Conservation (phyloP, 2,113 vertebrate genomes). For the Ictalurus punctatus region DNA sequence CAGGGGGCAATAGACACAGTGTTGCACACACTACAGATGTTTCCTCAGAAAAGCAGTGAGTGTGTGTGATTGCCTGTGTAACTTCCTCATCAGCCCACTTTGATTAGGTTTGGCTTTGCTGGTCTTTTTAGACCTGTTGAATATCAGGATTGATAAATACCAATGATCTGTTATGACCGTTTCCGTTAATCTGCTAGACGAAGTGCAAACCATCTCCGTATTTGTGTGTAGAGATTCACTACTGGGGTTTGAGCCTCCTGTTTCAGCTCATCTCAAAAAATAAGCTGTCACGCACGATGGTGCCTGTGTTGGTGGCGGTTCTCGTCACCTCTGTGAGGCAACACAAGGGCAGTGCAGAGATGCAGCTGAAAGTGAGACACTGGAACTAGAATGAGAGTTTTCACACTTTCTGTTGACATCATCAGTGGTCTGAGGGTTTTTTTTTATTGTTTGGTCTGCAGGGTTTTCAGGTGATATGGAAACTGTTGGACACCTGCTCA, state of each 20-base stretch:
- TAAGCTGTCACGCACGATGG: slow-evolving; percentile 79
- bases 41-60: slow-evolving; percentile 84
- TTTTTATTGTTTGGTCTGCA: slow-evolving; percentile 52
- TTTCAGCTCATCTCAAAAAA: slow-evolving; percentile 80
- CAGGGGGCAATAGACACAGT: slow-evolving; percentile 87
- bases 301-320: slow-evolving; percentile 82
- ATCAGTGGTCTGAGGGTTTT: neutral
- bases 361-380: slow-evolving; percentile 79
- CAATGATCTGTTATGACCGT: neutral
- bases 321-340: slow-evolving; percentile 78
- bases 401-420: neutral
- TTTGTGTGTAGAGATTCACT: slow-evolving; percentile 82
- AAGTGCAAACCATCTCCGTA: slow-evolving; percentile 21
- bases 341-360: slow-evolving; percentile 77
- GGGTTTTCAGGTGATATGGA: slow-evolving; percentile 82
- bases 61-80: neutral
- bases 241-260: slow-evolving; percentile 84
- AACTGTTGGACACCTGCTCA: slow-evolving; percentile 80
- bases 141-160: neutral
- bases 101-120: neutral
- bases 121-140: neutral
- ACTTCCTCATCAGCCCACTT: neutral
- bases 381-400: neutral
- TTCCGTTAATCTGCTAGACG: neutral
- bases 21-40: slow-evolving; percentile 90